Evolutionary conservation across 2,888 invertebrate species (phyloP), one percentile per base, ranked within the genome.

Genomic region (Eupithecia exiguata): DNA sequence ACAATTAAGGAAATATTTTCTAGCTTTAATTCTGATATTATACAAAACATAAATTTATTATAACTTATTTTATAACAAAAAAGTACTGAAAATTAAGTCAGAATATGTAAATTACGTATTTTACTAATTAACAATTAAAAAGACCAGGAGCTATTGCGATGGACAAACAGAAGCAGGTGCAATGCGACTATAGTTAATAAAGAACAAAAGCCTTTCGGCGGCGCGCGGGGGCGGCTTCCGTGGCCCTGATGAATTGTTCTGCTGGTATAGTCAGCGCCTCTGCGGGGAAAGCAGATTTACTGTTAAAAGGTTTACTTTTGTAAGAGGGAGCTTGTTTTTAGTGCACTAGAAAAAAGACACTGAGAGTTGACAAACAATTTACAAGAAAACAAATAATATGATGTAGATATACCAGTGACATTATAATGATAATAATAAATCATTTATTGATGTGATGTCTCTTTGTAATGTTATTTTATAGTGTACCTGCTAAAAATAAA

Each of bases 181-280:
- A 77, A 69, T 72, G 69, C 58, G 76, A 79, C 74, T 76, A n/a
- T n/a, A 74, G 73, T 76, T 72, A 72, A 77, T 75, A 76, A 77
- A 77, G 76, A 77, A 77, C 76, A 78, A 80, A 65, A 78, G 73
- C 70, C 74, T 72, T 78, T 74, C 72, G 69, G 74, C 63, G 71
- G 66, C 67, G 38, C 25, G 25, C 63, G 77, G 72, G 72, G 74
- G 70, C 61, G 74, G 77, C 70, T 78, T 75, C 81, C 80, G 78
- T 72, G 73, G 72, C 74, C 62, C 79, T 82, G 82, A 82, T 82
- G 77, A 75, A 77, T 77, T 73, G 77, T 70, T 70, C 68, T 69
- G 65, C 72, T 70, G 46, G 70, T 75, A 75, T 63, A 62, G 49
- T 72, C 70, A 36, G 70, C 40, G 46, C 38, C 49, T 72, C 70